Conservation (phyloP, 1,140 invertebrate species). For the Drosophila murphyi region DNA sequence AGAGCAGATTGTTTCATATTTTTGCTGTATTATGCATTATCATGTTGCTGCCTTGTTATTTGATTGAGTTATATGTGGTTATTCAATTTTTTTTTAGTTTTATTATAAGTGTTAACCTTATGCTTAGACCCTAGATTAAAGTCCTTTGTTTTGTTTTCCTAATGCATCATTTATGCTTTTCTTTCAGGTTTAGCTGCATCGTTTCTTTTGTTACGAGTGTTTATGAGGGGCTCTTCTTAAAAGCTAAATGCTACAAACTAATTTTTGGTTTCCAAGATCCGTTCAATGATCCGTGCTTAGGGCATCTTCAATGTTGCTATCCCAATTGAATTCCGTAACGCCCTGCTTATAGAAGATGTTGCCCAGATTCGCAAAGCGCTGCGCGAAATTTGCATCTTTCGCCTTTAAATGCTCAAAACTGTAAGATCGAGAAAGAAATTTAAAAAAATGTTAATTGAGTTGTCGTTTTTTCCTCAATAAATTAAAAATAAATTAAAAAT, state of each 20-base stretch:
- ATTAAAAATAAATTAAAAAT: too few species aligned
- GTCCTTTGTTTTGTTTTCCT: conserved; percentile 71
- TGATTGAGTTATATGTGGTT: conserved; percentile 48
- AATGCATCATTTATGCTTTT: conserved; percentile 34
- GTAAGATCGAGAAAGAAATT: conserved; percentile 19
- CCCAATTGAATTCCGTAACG: conserved; percentile 94
- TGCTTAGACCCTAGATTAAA: conserved; percentile 73
- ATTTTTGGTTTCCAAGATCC: conserved; percentile 69
- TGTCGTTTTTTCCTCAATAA: too few species aligned
- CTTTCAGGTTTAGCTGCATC: conserved; percentile 21
- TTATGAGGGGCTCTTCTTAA: conserved; percentile 40
- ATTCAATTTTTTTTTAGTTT: conserved; percentile 42
- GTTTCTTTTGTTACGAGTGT: conserved; percentile 31
- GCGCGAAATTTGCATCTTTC: conserved; percentile 91
- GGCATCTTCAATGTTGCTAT: conserved; percentile 91
- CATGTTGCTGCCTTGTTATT: conserved; percentile 18
- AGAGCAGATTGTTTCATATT: conserved; percentile 18
- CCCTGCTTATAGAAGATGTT: conserved; percentile 89
- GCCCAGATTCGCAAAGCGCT: conserved; percentile 91
- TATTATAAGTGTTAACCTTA: conserved; percentile 63
- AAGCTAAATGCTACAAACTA: conserved; percentile 65
- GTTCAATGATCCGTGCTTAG: conserved; percentile 84
- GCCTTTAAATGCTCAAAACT: conserved; percentile 92
- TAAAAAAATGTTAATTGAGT: not conserved
- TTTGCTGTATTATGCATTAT: conserved; percentile 12